Conservation (phyloP, 2,797 vertebrate species). For the Aplochiton taeniatus region DNA sequence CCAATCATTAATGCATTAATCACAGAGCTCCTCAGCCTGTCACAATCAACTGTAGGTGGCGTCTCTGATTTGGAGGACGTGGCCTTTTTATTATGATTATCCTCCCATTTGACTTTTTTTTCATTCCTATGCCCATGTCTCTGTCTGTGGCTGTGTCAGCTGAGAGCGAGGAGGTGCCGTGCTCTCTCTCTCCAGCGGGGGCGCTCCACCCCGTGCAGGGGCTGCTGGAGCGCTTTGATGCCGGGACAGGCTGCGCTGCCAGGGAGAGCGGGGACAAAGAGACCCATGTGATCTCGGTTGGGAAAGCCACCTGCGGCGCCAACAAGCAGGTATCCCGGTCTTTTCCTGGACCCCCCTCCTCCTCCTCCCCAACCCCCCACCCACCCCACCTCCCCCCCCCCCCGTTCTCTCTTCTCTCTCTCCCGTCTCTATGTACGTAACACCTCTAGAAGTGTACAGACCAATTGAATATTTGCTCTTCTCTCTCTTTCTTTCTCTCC, state of each 20-base stretch:
- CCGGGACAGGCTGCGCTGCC: constrained; percentile 68
- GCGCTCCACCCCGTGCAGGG: constrained; percentile 68
- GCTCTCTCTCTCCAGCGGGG: constrained; percentile 49
- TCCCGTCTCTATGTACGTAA: neutral
- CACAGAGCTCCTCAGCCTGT: too few species aligned
- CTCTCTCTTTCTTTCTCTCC: neutral
- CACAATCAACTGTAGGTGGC: too few species aligned
- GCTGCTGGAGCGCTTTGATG: constrained; percentile 70
- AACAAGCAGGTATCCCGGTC: constrained; percentile 53
- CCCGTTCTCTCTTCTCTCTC: too few species aligned
- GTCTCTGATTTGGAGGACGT: too few species aligned
- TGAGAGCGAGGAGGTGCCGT: constrained; percentile 25
- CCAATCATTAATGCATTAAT: too few species aligned
- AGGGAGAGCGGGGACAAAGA: constrained; percentile 68
- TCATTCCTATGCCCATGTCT: neutral
- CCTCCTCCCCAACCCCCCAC: too few species aligned
- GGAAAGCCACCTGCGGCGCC: constrained; percentile 38
- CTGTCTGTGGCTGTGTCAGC: constrained; percentile 12
- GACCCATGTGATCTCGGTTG: constrained; percentile 74
- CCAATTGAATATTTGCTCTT: neutral
- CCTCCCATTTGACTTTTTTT: too few species aligned
- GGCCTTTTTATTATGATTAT: too few species aligned
- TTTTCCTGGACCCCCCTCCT: too few species aligned
- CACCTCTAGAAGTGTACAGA: neutral
- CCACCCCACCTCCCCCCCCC: too few species aligned